These are phyloP conservation scores for Mycteria americana DNA, from an alignment of 2,797 vertebrate genomes.

Conservation along the genomic window DNA sequence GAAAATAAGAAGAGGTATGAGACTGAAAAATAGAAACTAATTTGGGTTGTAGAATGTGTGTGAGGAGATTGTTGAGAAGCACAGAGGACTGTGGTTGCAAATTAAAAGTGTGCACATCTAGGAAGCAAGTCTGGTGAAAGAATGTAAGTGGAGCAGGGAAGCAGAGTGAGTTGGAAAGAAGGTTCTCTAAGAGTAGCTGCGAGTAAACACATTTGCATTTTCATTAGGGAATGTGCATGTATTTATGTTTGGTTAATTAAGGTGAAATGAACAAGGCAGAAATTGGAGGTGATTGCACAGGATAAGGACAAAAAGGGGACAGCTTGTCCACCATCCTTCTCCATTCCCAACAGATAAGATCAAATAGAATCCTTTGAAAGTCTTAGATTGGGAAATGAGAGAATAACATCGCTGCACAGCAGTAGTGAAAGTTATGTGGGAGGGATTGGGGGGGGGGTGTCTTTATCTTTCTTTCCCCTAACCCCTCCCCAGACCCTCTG, in stretches of 20 bases:
- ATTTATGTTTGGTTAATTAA: conserved; percentile 11
- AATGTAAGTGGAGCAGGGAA: neutral
- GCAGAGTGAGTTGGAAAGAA: neutral
- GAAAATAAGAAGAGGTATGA: neutral
- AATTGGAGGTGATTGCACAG: neutral
- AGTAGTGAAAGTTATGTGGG: neutral
- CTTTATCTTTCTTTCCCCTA: neutral
- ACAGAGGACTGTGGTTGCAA: neutral
- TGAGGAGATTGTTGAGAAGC: neutral
- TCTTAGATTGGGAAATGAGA: neutral
- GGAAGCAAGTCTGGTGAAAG: neutral
- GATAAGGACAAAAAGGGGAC: neutral
- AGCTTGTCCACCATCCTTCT: neutral
- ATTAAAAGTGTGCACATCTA: neutral
- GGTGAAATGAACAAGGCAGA: neutral
- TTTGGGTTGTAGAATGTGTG: neutral
- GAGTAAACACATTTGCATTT: neutral
- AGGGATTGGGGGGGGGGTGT: neutral
- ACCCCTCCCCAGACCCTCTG: neutral
- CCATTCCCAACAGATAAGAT: neutral
- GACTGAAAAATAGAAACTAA: neutral
- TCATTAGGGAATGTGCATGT: neutral
- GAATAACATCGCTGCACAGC: neutral
- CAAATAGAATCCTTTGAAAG: neutral
- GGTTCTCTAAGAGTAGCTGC: neutral